Percentiles rank a stretch among this genome's conserved stretches.
phyloP scores from a whole-genome alignment of 2,888 invertebrate genomes.

The Dynastes tityus region DNA sequence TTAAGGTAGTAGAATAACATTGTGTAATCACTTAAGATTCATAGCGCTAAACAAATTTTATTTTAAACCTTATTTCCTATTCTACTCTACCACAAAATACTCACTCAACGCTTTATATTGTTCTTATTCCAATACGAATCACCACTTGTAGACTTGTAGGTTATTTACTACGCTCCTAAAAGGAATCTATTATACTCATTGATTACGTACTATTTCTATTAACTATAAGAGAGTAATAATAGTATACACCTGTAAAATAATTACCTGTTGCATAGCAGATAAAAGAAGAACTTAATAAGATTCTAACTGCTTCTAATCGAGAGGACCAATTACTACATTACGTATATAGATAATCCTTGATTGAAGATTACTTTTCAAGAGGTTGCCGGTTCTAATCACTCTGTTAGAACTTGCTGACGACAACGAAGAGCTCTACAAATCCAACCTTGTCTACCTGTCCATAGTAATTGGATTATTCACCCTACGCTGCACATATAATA shows the following conservation, averaged over 20 bases:
- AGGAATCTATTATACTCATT: too few relatives aligned
- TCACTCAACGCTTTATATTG: too few relatives aligned
- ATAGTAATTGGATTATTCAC: conserved; percentile 31
- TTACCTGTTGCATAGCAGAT: background rate
- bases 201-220: too few relatives aligned
- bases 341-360: background rate
- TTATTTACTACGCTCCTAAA: too few relatives aligned
- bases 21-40: too few relatives aligned
- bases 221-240: too few relatives aligned
- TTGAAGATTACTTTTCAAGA: conserved; percentile 22
- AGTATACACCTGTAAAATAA: too few relatives aligned
- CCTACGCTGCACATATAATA: conserved; percentile 13
- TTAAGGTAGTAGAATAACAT: too few relatives aligned
- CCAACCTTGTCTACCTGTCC: conserved; percentile 25
- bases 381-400: background rate
- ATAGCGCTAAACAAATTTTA: too few relatives aligned
- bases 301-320: background rate
- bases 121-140: background rate
- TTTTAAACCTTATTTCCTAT: too few relatives aligned
- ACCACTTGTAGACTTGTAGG: background rate
- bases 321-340: conserved; percentile 13
- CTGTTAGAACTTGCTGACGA: background rate
- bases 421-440: conserved; percentile 4
- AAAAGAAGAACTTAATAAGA: conserved; percentile 1
- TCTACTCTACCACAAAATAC: too few relatives aligned